Evolutionary conservation across 2,797 vertebrate species (phyloP), one percentile per base, ranked within the genome.

Genomic region (Bovichtus diacanthus): DNA sequence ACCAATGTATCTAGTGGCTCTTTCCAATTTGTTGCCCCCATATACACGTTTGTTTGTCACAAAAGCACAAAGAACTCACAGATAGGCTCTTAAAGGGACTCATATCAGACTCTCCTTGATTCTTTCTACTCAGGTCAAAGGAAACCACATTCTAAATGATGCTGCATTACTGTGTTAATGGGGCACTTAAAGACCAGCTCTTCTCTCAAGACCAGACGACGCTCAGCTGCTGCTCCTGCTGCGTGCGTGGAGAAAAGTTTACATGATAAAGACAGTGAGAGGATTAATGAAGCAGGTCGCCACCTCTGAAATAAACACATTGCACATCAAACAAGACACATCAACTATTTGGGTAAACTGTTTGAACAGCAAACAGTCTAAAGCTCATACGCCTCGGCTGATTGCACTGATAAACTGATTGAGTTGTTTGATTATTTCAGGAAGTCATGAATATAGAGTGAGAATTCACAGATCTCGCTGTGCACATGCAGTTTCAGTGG

Each of bases 211-310:
- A 47, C 72, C 78, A 94, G 86, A 89, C 80, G 74, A 86, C 50
- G 51, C 65, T 90, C 71, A 78, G 72, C 86, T 78, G 77, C 83
- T 61, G 60, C 71, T 70, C 38, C 69, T 80, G 82, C 70, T 82
- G 81, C 65, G 43, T 41, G 68, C 56, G 81, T 12, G 2, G 43
- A 12, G 69, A 38, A 19, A n/a, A 9, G 47, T 94, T 92, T 83
- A 56, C 91, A 93, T 92, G 81, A 90, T 53, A 94, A 94, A 90
- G 88, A 66, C 76, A 61, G 70, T 82, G 80, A 87, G 62, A 72
- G 59, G 83, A 87, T 86, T 91, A 86, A 69, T 43, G 65, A 74
- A 56, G 71, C 7, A 9, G 70, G 73, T 65, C 38, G 11, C 51
- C 82, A 43, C 84, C 86, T 77, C 74, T 74, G 73, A 92, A 80